A percentile compares a stretch with the other conserved stretches of the same genome.
phyloP scores from a whole-genome alignment of 2,888 invertebrate genomes.

The Epirrita christyi region DNA sequence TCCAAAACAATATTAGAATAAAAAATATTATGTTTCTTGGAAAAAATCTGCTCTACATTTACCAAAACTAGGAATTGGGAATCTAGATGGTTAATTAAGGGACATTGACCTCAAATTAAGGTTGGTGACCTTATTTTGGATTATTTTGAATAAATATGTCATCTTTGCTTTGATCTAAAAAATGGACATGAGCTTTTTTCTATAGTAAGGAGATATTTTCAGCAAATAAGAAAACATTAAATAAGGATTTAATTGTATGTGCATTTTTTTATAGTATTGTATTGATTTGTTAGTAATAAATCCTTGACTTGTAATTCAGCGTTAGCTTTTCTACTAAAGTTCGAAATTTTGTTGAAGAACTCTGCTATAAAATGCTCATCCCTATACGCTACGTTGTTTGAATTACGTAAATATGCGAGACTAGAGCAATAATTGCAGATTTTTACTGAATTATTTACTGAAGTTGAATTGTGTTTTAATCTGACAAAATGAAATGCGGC shows the following conservation, averaged over 20 bases:
- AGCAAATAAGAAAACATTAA: no score
- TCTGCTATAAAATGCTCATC: neutral
- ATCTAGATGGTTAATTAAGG: conserved; percentile 37
- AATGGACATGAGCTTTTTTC: neutral
- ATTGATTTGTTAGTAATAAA: neutral
- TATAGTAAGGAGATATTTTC: neutral
- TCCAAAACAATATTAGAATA: no score
- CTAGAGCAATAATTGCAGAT: neutral
- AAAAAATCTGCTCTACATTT: neutral
- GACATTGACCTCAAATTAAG: conserved; percentile 32
- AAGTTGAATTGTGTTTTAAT: neutral
- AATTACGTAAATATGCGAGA: neutral
- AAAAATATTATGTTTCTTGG: neutral
- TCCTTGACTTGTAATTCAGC: conserved; percentile 17
- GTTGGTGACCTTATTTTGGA: conserved; percentile 23
- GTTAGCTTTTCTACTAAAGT: neutral
- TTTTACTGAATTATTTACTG: conserved; percentile 17
- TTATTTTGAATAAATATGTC: neutral
- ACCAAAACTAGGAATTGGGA: conserved; percentile 12
- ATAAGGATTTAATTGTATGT: no score
- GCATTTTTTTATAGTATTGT: neutral
- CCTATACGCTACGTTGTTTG: neutral
- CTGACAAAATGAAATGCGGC: conserved; percentile 10
- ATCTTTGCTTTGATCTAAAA: no score
- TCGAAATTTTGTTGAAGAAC: neutral